Evolutionary conservation across 2,888 invertebrate genomes (phyloP).

Genomic region (Caenorhabditis plicata): DNA sequence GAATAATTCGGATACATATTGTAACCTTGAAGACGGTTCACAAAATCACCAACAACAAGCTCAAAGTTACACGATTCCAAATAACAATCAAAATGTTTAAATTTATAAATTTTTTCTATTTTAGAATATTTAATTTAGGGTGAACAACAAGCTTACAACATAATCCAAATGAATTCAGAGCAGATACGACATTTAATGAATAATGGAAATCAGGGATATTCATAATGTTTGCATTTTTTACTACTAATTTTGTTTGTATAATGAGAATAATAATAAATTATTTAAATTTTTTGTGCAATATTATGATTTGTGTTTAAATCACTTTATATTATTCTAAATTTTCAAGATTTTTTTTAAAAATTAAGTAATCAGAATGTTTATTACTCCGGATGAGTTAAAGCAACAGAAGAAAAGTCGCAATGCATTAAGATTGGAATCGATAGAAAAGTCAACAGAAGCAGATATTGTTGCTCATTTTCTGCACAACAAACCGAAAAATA

Average conservation of each 20-base stretch:
- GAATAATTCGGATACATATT: too few species aligned
- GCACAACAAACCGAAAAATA: constrained; percentile 24
- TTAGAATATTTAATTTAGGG: too few species aligned
- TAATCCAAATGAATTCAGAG: too few species aligned
- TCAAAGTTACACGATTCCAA: too few species aligned
- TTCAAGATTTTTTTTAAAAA: not conserved
- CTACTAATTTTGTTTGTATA: constrained; percentile 1
- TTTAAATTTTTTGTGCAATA: not conserved
- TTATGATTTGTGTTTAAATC: not conserved
- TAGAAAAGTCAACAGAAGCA: constrained; percentile 12
- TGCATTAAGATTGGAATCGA: constrained; percentile 8
- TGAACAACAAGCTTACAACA: too few species aligned
- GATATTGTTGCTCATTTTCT: constrained; percentile 35
- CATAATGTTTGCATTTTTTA: constrained; percentile 6
- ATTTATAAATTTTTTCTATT: too few species aligned
- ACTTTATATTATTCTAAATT: not conserved
- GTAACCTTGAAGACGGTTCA: too few species aligned
- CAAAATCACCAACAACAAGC: too few species aligned
- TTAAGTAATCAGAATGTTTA: constrained; percentile 9
- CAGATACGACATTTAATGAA: too few species aligned
- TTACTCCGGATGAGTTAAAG: constrained; percentile 11
- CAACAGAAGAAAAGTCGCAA: constrained; percentile 3
- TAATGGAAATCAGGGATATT: not conserved
- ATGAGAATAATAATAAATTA: not conserved
- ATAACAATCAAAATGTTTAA: too few species aligned